These are phyloP conservation scores for Drosophila bifasciata DNA, from an alignment of 1,140 invertebrate genomes.

Conservation along the genomic window DNA sequence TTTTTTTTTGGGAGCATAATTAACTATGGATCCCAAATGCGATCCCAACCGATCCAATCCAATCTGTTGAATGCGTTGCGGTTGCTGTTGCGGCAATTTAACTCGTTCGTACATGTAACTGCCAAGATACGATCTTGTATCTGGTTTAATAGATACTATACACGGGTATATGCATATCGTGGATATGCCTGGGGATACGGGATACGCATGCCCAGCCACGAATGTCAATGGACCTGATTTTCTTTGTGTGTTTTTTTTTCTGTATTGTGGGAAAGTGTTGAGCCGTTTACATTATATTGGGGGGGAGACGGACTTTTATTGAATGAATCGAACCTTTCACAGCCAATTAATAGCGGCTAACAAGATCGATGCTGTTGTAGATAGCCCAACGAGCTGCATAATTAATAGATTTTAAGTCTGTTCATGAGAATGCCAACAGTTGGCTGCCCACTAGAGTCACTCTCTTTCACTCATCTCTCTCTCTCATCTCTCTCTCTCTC, in stretches of 20 bases:
- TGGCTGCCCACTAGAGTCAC: constrained; percentile 8
- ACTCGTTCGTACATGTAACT: constrained; percentile 50
- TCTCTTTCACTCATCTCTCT: background rate
- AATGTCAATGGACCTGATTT: constrained; percentile 73
- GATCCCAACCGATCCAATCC: constrained; percentile 9
- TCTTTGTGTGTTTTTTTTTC: background rate
- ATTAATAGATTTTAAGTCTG: constrained; percentile 59
- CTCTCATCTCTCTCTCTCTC: background rate
- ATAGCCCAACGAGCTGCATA: constrained; percentile 64
- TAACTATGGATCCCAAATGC: constrained; percentile 58
- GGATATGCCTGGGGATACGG: constrained; percentile 23
- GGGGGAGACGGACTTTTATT: constrained; percentile 67
- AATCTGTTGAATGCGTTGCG: constrained; percentile 46
- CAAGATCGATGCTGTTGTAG: constrained; percentile 71
- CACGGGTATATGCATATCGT: background rate
- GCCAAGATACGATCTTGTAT: constrained; percentile 54
- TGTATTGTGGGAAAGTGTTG: constrained; percentile 72
- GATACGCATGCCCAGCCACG: constrained; percentile 45
- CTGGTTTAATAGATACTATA: constrained; percentile 58
- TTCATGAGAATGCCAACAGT: constrained; percentile 16
- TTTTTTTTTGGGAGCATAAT: constrained; percentile 71
- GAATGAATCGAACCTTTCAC: constrained; percentile 78
- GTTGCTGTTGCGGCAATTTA: constrained; percentile 70
- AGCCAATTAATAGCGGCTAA: constrained; percentile 79
- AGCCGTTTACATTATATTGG: constrained; percentile 66